Evolutionary conservation across 2,888 invertebrate genomes (phyloP), one percentile per base, ranked within the genome.

Genomic region (Odontocerum albicorne): DNA sequence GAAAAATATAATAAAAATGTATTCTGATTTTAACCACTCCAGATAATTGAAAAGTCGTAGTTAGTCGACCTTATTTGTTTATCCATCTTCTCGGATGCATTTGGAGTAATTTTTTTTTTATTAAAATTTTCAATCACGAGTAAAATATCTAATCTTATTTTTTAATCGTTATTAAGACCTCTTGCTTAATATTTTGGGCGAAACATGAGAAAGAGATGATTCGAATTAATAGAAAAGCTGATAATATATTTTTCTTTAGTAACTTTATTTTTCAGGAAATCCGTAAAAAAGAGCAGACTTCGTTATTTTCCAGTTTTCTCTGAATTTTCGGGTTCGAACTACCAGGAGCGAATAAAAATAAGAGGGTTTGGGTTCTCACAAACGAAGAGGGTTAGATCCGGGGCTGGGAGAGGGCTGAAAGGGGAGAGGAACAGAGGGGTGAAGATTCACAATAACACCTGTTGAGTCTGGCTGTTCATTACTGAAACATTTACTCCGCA

Each of bases 401-500:
- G n/a, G 27, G 2, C 3, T 3, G 16, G 40, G 27, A 27, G 21
- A 27, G 43, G 20, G 31, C 15, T 13, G 10, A 35, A 16, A 12
- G 15, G 21, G 20, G 17, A 12, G 39, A 15, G 36, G 21, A 17
- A 3, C 17, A 12, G 12, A 40, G 27, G 19, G 20, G 20, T 7
- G 43, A 43, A 36, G 36, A 35, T 33, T 43, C 22, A 13, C 22
- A 33, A 33, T 20, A 19, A 36, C 51, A 51, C 51, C 51, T 51
- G 51, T 51, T 51, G 51, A 51, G 33, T 21, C n/a, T 21, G 19
- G 13, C 20, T 51, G 43, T 13, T 51, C 51, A 51, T 51, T 51
- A 36, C 10, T 19, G 32, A 42, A 17, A n/a, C 31, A 17, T 10
- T 27, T 27, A 27, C 27, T 27, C 6, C 4, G 38, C 17, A n/a